phyloP scores from a whole-genome alignment of 2,797 vertebrate genomes.

The Bradypus variegatus region DNA sequence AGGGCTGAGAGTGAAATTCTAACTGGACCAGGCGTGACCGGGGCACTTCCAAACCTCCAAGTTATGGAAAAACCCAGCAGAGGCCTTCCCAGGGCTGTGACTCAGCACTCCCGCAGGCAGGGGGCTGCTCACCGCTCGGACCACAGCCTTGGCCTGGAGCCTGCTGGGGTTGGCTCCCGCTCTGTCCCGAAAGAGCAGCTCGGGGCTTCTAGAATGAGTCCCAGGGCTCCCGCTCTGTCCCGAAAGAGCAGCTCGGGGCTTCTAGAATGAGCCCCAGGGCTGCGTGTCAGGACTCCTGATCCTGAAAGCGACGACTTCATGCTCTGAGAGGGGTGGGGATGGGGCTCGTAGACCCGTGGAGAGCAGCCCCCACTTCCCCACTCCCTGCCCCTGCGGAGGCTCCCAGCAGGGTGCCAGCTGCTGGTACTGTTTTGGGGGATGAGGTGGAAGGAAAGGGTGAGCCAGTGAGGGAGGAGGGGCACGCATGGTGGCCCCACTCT shows the following conservation, averaged over 20 bases:
- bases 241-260: neutral
- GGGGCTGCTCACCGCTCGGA: neutral
- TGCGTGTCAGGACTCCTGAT: neutral
- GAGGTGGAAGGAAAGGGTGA: neutral
- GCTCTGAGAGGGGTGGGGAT: neutral
- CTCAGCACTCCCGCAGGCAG: conserved; percentile 18
- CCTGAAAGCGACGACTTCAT: neutral
- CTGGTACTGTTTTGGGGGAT: neutral
- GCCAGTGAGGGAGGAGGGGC: neutral
- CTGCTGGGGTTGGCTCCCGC: neutral
- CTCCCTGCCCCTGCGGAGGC: neutral
- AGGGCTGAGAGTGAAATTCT: neutral
- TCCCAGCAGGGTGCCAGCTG: neutral
- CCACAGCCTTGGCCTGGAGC: neutral
- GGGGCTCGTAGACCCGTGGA: neutral
- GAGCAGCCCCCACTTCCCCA: neutral
- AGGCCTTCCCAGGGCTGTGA: conserved; percentile 38
- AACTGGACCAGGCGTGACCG: conserved; percentile 11
- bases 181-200: neutral
- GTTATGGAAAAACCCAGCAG: conserved; percentile 51
- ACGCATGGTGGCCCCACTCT: neutral
- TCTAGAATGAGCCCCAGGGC: neutral
- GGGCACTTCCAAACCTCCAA: conserved; percentile 46
- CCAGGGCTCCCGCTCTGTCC: neutral
- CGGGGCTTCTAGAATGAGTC: neutral